phyloP scores from a whole-genome alignment of 2,888 invertebrate genomes.

The Drosophila flavopinicola region DNA sequence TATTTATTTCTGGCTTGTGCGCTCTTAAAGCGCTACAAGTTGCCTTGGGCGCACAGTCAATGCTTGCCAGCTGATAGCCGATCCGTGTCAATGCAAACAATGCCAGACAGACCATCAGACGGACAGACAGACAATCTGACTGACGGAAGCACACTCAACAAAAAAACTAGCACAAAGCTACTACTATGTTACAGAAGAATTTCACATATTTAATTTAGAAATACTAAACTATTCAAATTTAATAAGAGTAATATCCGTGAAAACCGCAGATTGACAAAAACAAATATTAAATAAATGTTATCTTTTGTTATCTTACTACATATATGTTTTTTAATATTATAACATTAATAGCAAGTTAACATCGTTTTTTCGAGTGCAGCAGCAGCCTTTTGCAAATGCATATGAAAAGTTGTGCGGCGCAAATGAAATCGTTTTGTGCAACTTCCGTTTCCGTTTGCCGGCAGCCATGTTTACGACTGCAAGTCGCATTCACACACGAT shows the following conservation, averaged over 20 bases:
- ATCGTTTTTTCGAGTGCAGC: too few species aligned
- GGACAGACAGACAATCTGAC: not conserved
- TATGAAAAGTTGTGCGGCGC: constrained; percentile 76
- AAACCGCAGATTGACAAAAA: too few species aligned
- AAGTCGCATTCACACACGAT: constrained; percentile 72
- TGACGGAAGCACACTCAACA: too few species aligned
- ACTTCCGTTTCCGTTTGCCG: constrained; percentile 70
- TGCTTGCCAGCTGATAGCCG: constrained; percentile 60
- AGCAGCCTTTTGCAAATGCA: constrained; percentile 62
- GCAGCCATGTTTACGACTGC: constrained; percentile 69
- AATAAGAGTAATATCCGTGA: too few species aligned
- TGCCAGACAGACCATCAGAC: constrained; percentile 12
- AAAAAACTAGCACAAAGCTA: too few species aligned
- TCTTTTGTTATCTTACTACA: too few species aligned
- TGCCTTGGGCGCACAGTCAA: constrained; percentile 48
- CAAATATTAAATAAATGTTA: too few species aligned
- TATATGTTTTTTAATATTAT: too few species aligned
- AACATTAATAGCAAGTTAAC: too few species aligned
- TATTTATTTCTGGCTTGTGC: constrained; percentile 54
- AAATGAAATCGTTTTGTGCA: constrained; percentile 80
- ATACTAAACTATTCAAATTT: too few species aligned
- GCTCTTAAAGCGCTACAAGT: constrained; percentile 64
- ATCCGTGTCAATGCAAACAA: constrained; percentile 73
- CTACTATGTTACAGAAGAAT: too few species aligned
- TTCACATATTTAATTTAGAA: too few species aligned